Conservation (phyloP, 2,888 invertebrate genomes). For the Arge pagana region DNA sequence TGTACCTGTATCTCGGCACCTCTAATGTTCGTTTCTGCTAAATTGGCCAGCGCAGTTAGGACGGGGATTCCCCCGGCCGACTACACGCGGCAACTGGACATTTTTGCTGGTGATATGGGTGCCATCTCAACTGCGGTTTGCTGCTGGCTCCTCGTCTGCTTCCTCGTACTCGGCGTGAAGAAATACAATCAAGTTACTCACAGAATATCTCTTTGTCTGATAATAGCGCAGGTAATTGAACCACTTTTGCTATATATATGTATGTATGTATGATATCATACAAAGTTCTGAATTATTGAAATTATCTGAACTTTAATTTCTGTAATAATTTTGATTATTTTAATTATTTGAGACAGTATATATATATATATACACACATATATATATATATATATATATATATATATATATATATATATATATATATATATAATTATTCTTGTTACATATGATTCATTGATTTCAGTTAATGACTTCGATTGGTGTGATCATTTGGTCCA, state of each 20-base stretch:
- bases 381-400: too few species aligned
- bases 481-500: slow-evolving; percentile 53
- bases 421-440: too few species aligned
- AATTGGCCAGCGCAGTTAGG: slow-evolving; percentile 69
- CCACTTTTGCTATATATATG: too few species aligned
- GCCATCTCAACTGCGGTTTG: slow-evolving; percentile 77
- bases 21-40: slow-evolving; percentile 92
- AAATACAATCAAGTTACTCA: slow-evolving; percentile 82
- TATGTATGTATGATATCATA: too few species aligned
- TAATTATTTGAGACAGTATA: slow-evolving; percentile 7
- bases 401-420: too few species aligned
- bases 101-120: slow-evolving; percentile 83
- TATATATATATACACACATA: too few species aligned
- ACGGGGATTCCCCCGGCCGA: slow-evolving; percentile 66
- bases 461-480: slow-evolving; percentile 41
- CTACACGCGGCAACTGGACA: slow-evolving; percentile 76
- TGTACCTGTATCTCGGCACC: slow-evolving; percentile 95
- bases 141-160: slow-evolving; percentile 77
- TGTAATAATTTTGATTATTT: too few species aligned
- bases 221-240: slow-evolving; percentile 78
- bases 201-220: slow-evolving; percentile 76
- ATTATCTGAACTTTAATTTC: too few species aligned
- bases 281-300: too few species aligned
- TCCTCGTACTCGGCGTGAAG: slow-evolving; percentile 68
- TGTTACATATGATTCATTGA: too few species aligned